Evolutionary conservation across 2,797 vertebrate genomes (phyloP).

Genomic region (Cetoscarus ocellatus): DNA sequence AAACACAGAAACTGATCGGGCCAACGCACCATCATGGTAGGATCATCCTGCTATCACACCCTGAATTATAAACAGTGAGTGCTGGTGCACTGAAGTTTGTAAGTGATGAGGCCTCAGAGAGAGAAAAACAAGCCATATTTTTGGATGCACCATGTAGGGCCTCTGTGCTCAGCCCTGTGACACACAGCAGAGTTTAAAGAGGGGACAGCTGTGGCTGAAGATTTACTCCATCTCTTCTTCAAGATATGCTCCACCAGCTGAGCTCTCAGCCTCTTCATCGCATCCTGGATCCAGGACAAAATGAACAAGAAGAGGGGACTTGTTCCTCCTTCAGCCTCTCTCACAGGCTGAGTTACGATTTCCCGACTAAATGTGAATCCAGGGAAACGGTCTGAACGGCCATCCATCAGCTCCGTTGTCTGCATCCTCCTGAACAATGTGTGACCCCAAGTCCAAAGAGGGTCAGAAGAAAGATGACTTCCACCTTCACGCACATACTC

Average conservation of each 20-base stretch:
- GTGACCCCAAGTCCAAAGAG: slow-evolving; percentile 73
- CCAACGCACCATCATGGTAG: neutral
- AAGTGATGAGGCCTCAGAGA: slow-evolving; percentile 16
- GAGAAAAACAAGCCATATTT: slow-evolving; percentile 25
- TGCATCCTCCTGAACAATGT: slow-evolving; percentile 84
- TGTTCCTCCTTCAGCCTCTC: slow-evolving; percentile 56
- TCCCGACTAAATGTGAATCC: slow-evolving; percentile 69
- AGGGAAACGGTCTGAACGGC: slow-evolving; percentile 73
- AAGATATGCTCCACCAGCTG: slow-evolving; percentile 47
- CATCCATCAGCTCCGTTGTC: slow-evolving; percentile 78
- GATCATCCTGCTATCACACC: slow-evolving; percentile 13
- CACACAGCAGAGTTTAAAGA: slow-evolving; percentile 40
- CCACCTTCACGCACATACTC: slow-evolving; percentile 58
- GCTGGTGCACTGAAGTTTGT: slow-evolving; percentile 1
- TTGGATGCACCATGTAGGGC: slow-evolving; percentile 43
- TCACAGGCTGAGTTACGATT: slow-evolving; percentile 77
- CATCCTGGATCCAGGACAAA: slow-evolving; percentile 67
- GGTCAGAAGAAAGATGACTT: slow-evolving; percentile 76
- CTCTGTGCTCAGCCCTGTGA: slow-evolving; percentile 13
- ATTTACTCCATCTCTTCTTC: slow-evolving; percentile 60
- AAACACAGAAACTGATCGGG: neutral
- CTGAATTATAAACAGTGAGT: slow-evolving; percentile 15
- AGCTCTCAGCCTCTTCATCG: slow-evolving; percentile 61
- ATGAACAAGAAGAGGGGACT: slow-evolving; percentile 41
- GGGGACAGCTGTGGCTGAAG: slow-evolving; percentile 61